Evolutionary conservation across 2,888 invertebrate genomes (phyloP), one percentile per base, ranked within the genome.

Genomic region (Synergus umbraculus): DNA sequence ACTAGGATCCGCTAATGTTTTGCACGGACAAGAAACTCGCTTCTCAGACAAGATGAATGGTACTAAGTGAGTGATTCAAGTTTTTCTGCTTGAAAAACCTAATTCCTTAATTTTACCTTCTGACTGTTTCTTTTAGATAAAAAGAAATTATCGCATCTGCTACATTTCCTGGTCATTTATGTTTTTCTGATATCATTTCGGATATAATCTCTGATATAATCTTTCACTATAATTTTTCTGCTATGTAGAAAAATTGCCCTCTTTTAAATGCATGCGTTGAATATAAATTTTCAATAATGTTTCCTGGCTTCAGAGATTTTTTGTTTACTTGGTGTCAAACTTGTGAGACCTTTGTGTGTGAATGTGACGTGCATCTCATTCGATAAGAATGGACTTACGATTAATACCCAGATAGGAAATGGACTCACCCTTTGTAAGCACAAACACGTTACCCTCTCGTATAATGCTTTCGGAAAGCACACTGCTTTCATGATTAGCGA

Each of bases 41-140:
- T 29, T 78, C 79, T 80, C 76, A 79, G 78, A 49, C 79, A 77
- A 81, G 81, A 82, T 81, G 81, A 79, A 83, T 79, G 83, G 79
- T 79, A 69, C 81, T 78, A 80, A 81, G 80, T 80, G 82, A 81
- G 77, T 78, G 76, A 15, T 37, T 46, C 18, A 64, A 44, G 79
- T 78, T 82, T 82, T 81, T 80, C 79, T 64, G 13, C 79, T 67
- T 76, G 76, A 81, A 81, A 82, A 84, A 83, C 81, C 79, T 81
- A 83, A 83, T 83, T 84, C 81, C 79, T 82, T 82, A 84, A 84
- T 84, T 83, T 69, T 69, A 15, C 69, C 46, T 44, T 22, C 67
- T 67, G 13, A 15, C 29, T 49, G 22, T 22, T 69, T 69, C 46
- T 69, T 46, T 66, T 29, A 13, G 63, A 10, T 63, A 10, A 41